phyloP scores from a whole-genome alignment of 2,797 vertebrate species.

The Phalanger gymnotis region DNA sequence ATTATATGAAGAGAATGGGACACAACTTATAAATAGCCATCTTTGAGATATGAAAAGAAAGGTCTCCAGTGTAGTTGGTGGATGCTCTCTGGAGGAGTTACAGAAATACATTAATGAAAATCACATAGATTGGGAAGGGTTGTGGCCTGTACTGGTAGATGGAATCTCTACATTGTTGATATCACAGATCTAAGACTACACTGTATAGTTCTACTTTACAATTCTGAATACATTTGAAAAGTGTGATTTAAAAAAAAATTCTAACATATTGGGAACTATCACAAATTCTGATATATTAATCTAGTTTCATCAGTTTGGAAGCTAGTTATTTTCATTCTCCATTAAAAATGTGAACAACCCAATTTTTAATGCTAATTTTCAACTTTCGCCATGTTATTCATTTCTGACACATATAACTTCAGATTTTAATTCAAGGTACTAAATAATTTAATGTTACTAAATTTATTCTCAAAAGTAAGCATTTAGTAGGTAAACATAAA shows the following conservation, averaged over 20 bases:
- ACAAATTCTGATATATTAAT: constrained; percentile 49
- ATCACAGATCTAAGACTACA: not conserved
- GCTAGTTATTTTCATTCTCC: constrained; percentile 50
- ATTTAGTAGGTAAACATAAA: not conserved
- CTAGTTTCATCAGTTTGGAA: constrained; percentile 40
- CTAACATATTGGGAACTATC: constrained; percentile 20
- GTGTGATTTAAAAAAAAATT: not conserved
- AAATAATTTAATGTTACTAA: constrained; percentile 20
- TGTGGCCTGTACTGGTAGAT: not conserved
- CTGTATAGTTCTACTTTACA: not conserved
- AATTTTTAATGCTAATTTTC: constrained; percentile 56
- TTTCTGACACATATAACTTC: constrained; percentile 17
- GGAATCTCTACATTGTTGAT: not conserved
- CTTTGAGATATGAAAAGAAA: not conserved
- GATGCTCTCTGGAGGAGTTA: not conserved
- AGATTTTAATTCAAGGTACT: constrained; percentile 30
- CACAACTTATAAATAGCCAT: not conserved
- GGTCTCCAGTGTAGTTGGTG: not conserved
- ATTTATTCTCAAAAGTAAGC: constrained; percentile 7
- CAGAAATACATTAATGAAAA: not conserved
- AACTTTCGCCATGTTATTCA: constrained; percentile 9
- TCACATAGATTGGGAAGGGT: not conserved
- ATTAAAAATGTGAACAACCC: constrained; percentile 7
- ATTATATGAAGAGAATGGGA: not conserved
- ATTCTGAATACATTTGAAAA: constrained; percentile 40